Percentiles rank a stretch among this genome's conserved stretches.
These are phyloP conservation scores for Eciton burchellii DNA, from an alignment of 1,140 invertebrate genomes.

Conservation along the genomic window DNA sequence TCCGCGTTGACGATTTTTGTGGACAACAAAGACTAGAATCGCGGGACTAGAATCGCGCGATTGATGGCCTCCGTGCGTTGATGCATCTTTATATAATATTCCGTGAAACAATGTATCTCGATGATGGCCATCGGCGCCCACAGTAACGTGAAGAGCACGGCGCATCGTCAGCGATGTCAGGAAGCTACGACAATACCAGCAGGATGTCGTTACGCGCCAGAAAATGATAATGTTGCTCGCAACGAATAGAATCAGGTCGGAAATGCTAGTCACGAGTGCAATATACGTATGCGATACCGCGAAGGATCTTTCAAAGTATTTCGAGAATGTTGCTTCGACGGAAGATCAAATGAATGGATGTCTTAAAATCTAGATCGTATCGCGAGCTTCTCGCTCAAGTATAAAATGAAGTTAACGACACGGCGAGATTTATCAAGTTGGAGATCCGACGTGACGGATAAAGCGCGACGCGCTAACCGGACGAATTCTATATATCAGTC, in stretches of 20 bases:
- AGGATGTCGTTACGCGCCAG: conserved; percentile 46
- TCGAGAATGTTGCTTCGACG: background rate
- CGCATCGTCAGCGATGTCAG: conserved; percentile 34
- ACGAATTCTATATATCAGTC: background rate
- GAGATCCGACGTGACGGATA: conserved; percentile 2
- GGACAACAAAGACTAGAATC: too few relatives aligned
- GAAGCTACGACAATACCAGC: conserved; percentile 46
- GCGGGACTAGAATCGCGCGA: background rate
- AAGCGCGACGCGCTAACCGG: background rate
- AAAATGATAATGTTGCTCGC: conserved; percentile 48
- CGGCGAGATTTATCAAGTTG: background rate
- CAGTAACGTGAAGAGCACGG: conserved; percentile 40
- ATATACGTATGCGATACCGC: background rate
- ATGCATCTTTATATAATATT: conserved; percentile 39
- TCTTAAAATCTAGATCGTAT: conserved; percentile 21
- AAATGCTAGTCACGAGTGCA: conserved; percentile 37
- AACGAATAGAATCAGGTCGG: conserved; percentile 39
- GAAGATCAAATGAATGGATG: conserved; percentile 9
- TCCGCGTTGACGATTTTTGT: too few relatives aligned
- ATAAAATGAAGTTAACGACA: background rate
- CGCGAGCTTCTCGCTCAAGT: background rate
- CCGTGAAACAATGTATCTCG: conserved; percentile 2
- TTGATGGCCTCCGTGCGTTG: conserved; percentile 30
- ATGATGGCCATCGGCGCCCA: conserved; percentile 36
- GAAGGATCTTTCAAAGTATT: conserved; percentile 19